phyloP scores from a whole-genome alignment of 2,113 vertebrate species.

The Thinocorus orbignyianus region DNA sequence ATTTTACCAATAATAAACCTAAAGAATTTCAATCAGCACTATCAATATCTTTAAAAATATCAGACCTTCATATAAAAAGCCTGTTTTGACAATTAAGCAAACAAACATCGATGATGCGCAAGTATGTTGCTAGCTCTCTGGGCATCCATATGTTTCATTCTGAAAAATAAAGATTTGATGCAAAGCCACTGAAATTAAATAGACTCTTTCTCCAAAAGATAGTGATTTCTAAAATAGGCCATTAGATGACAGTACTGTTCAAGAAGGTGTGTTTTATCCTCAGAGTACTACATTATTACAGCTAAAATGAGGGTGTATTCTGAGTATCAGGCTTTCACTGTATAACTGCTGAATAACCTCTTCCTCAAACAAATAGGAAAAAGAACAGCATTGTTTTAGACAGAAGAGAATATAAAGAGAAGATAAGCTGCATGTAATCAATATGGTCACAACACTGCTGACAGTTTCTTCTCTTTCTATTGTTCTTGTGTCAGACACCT shows the following conservation, averaged over 20 bases:
- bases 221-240: fast-evolving
- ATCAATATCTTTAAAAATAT: not conserved
- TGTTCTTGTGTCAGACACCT: slow-evolving; percentile 1
- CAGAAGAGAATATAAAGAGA: not conserved
- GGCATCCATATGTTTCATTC: not conserved
- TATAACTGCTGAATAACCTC: not conserved
- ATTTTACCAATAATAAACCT: not conserved
- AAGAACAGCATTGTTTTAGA: not conserved
- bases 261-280: not conserved
- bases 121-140: not conserved
- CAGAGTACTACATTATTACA: not conserved
- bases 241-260: not conserved
- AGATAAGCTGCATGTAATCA: not conserved
- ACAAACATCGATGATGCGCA: not conserved
- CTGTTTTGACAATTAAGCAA: not conserved
- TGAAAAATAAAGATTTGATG: not conserved
- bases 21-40: not conserved
- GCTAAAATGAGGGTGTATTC: not conserved
- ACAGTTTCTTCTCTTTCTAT: not conserved
- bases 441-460: not conserved
- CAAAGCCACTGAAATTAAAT: not conserved
- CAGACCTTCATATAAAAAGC: not conserved
- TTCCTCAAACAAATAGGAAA: not conserved
- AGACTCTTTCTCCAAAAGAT: not conserved
- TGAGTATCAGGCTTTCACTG: not conserved